Percentiles rank a stretch among this genome's conserved stretches.
phyloP scores from a whole-genome alignment of 23 tunicate genomes.

The Ciona savignyi region DNA sequence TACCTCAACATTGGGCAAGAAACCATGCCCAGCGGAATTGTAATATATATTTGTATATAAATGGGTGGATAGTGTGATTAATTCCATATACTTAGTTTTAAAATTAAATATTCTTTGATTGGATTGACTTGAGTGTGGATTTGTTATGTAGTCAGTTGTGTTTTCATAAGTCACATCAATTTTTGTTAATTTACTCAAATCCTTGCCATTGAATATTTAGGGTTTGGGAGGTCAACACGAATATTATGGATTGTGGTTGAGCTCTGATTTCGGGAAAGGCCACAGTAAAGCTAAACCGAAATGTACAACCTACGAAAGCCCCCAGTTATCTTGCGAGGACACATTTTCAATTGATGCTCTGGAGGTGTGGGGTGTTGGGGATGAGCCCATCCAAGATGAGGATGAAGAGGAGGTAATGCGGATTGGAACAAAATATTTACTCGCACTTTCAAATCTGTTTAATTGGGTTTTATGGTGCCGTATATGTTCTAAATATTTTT shows the following conservation, averaged over 20 bases:
- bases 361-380: slow-evolving; percentile 85
- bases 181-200: no score
- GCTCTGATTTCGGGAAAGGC: slow-evolving; percentile 80
- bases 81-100: not conserved
- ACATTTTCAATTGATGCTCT: slow-evolving; percentile 58
- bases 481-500: no score
- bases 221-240: slow-evolving; percentile 94
- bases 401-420: slow-evolving; percentile 37
- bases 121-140: no score
- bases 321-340: slow-evolving; percentile 51
- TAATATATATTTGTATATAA: no score
- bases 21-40: slow-evolving; percentile 91
- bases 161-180: no score
- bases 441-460: no score
- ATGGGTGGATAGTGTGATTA: no score
- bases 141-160: no score
- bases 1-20: slow-evolving; percentile 84
- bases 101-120: no score
- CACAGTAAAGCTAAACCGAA: slow-evolving; percentile 83
- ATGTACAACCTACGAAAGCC: slow-evolving; percentile 66
- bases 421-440: no score
- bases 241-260: slow-evolving; percentile 74
- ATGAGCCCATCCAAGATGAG: slow-evolving; percentile 43
- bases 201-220: slow-evolving; percentile 23
- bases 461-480: no score